A percentile compares a stretch with the other conserved stretches of the same genome.
phyloP scores from a whole-genome alignment of 1,140 invertebrate species.

The Trachelipus rathkii region DNA sequence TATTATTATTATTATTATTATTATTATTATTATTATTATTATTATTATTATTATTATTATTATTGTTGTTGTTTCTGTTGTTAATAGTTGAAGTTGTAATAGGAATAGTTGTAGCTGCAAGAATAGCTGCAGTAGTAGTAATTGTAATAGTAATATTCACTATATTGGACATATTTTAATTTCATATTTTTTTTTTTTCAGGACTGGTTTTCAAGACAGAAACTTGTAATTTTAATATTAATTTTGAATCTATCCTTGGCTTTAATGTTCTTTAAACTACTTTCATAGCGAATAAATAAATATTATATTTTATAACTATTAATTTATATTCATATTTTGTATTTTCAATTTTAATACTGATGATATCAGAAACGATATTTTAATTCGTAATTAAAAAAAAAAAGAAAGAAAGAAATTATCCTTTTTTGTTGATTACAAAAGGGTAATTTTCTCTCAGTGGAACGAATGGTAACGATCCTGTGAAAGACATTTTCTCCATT shows the following conservation, averaged over 20 bases:
- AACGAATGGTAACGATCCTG: too few relatives aligned
- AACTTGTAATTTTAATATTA: slow-evolving; percentile 89
- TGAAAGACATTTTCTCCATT: too few relatives aligned
- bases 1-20: too few relatives aligned
- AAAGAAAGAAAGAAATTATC: too few relatives aligned
- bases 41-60: not conserved
- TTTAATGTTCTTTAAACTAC: slow-evolving; percentile 93
- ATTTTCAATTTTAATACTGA: too few relatives aligned
- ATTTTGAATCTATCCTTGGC: slow-evolving; percentile 94
- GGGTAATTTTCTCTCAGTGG: too few relatives aligned
- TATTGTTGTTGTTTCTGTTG: slow-evolving; percentile 3
- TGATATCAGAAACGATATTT: too few relatives aligned
- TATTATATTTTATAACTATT: too few relatives aligned
- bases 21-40: not conserved
- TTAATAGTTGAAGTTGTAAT: not conserved
- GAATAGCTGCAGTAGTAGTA: not conserved
- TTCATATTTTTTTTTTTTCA: slow-evolving; percentile 56
- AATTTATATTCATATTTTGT: too few relatives aligned
- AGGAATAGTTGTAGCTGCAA: slow-evolving; percentile 17
- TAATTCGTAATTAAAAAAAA: too few relatives aligned
- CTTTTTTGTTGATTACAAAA: too few relatives aligned
- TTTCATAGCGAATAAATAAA: slow-evolving; percentile 61
- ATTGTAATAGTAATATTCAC: not conserved
- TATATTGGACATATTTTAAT: not conserved
- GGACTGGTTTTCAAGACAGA: slow-evolving; percentile 97